Base-by-base conservation (phyloP, 2,113 vertebrate genomes). In the Scolopax mira region DNA sequence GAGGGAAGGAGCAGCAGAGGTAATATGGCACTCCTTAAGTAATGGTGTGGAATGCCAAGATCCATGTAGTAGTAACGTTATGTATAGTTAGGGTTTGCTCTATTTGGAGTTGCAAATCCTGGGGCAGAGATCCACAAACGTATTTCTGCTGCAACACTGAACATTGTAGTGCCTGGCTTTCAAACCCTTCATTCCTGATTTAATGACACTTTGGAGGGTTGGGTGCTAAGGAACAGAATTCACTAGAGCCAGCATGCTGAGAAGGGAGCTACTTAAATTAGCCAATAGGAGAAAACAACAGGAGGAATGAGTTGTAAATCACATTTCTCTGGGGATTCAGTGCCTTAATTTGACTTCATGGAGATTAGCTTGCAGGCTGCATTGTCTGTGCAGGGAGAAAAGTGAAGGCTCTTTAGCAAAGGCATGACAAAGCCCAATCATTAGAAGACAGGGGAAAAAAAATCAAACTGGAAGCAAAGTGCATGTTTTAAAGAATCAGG, bases 231-330 rank as follows among this genome's bases (percentile, higher is more conserved):
- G 96, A 97, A 92, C 71, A 73, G 79, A 87, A 96, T 88, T 94
- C 91, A 77, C 91, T 51, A 62, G 87, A 93, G 89, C 93, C 74
- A 93, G 64, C 89, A 57, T 88, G 93, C 94, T 89, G 95, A 89
- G 94, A 93, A 94, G 93, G 95, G 84, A 93, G 91, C 89, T 93
- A 87, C 86, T 96, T 96, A 95, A 95, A 94, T 96, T 96, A 96
- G 77, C 93, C 93, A 93, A 95, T 94, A 94, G 95, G 86, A 94
- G 93, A 94, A 97, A 96, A 95, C 93, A 95, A 95, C 94, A 91
- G 94, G 95, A 95, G 91, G 91, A 84, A 94, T 96, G 91, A 85
- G 91, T 92, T 96, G 96, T 96, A 97, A 96, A 96, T 95, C 94
- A 87, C 0, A 0, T 91, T 73, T 96, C 94, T 94, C 95, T 89